These are phyloP conservation scores for Amphiprion clarkii DNA, from an alignment of 2,797 vertebrate species.

Conservation along the genomic window DNA sequence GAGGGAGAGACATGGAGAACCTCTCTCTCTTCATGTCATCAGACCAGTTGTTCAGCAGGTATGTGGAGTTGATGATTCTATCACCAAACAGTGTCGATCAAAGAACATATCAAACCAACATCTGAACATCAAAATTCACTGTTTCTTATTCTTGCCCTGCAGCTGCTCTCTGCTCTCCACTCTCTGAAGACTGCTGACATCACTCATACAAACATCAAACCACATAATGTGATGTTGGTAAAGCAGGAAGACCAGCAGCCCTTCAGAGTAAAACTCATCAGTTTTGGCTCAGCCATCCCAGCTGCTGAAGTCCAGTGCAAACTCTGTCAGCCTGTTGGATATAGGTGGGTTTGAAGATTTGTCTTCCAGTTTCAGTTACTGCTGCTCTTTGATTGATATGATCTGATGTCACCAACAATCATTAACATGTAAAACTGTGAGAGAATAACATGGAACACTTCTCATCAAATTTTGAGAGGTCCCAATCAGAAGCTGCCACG, in stretches of 20 bases:
- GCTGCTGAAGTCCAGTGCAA: neutral
- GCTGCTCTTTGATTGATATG: no score
- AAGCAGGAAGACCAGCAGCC: neutral
- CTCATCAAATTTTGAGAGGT: no score
- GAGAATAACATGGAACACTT: no score
- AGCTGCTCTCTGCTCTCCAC: neutral
- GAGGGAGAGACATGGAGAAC: neutral
- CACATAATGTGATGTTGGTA: neutral
- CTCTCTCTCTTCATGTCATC: slow-evolving; percentile 2
- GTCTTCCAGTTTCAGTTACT: no score
- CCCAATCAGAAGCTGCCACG: no score
- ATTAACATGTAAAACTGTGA: no score
- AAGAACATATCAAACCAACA: neutral
- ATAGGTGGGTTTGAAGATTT: neutral
- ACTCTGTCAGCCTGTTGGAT: neutral
- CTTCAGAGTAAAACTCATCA: slow-evolving; percentile 3
- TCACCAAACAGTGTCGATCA: neutral
- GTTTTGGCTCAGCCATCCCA: neutral
- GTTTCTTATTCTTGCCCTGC: neutral
- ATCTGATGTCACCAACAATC: neutral
- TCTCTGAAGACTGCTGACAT: slow-evolving; percentile 7
- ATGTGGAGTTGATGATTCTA: neutral
- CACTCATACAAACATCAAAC: slow-evolving; percentile 11
- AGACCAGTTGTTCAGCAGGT: neutral
- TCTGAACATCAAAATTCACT: neutral